Evolutionary conservation across 1,140 invertebrate species (phyloP).

Genomic region (Lutraria rhynchaena): DNA sequence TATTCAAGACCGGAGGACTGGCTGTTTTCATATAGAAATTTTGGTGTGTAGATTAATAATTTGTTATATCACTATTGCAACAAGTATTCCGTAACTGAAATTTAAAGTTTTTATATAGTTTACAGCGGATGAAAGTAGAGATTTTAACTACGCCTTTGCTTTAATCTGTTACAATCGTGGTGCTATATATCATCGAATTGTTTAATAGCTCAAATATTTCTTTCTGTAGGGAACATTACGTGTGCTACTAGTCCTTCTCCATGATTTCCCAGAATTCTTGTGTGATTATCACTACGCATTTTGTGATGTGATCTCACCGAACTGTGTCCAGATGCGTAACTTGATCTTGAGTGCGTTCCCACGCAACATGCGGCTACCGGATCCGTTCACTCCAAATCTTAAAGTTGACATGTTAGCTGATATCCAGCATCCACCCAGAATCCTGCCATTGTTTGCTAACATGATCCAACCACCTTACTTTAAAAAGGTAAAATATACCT

Average conservation of each 20-base stretch:
- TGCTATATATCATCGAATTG: too few relatives aligned
- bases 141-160: too few relatives aligned
- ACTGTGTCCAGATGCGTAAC: slow-evolving; percentile 99
- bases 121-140: too few relatives aligned
- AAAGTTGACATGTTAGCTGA: slow-evolving; percentile 94
- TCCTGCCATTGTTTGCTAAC: slow-evolving; percentile 93
- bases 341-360: slow-evolving; percentile 98
- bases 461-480: slow-evolving; percentile 94
- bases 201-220: not conserved
- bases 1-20: too few relatives aligned
- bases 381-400: slow-evolving; percentile 97
- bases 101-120: too few relatives aligned
- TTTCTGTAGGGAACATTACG: slow-evolving; percentile 92
- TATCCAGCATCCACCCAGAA: slow-evolving; percentile 91
- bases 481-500: slow-evolving; percentile 89
- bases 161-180: too few relatives aligned
- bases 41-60: too few relatives aligned
- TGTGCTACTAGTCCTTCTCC: slow-evolving; percentile 96
- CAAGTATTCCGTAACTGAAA: too few relatives aligned
- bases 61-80: too few relatives aligned
- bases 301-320: slow-evolving; percentile 99
- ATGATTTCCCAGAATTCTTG: slow-evolving; percentile 99
- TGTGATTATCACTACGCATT: slow-evolving; percentile 99
- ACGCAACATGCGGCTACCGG: slow-evolving; percentile 97
- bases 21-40: too few relatives aligned